These are phyloP conservation scores for Pteruthius melanotis DNA, from an alignment of 2,113 vertebrate species.

Conservation along the genomic window DNA sequence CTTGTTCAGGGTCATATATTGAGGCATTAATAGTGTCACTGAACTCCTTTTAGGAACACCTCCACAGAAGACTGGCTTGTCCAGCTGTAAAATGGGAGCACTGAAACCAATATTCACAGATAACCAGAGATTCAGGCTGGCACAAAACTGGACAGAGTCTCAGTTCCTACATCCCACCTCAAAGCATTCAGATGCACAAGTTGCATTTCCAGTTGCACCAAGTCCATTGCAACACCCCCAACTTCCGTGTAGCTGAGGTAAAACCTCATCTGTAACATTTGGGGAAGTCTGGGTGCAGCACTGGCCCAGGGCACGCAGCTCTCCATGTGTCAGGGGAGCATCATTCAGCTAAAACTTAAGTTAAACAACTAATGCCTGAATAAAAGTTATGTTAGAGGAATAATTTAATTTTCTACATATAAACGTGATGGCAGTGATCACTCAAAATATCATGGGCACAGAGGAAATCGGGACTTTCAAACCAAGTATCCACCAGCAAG, in stretches of 20 bases:
- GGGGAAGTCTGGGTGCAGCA: not conserved
- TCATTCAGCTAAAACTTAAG: not conserved
- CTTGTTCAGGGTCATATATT: not conserved
- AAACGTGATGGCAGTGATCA: not conserved
- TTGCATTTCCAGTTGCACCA: not conserved
- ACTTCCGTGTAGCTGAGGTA: accelerated
- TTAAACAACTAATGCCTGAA: not conserved
- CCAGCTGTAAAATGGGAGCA: not conserved
- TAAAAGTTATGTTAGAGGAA: not conserved
- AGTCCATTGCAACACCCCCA: not conserved
- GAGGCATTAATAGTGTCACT: not conserved
- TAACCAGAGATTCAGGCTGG: not conserved
- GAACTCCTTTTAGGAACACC: not conserved
- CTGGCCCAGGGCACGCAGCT: not conserved
- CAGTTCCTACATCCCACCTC: not conserved
- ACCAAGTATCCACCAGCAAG: not conserved
- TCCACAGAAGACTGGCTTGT: not conserved
- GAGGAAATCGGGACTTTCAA: not conserved
- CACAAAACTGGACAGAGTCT: not conserved
- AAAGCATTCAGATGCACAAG: not conserved
- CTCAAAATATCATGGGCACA: not conserved
- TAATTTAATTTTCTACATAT: not conserved
- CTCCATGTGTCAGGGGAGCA: not conserved
- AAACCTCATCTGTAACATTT: not conserved
- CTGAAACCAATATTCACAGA: not conserved